phyloP scores from a whole-genome alignment of 2,888 invertebrate genomes.

The Mellilla xanthometata region DNA sequence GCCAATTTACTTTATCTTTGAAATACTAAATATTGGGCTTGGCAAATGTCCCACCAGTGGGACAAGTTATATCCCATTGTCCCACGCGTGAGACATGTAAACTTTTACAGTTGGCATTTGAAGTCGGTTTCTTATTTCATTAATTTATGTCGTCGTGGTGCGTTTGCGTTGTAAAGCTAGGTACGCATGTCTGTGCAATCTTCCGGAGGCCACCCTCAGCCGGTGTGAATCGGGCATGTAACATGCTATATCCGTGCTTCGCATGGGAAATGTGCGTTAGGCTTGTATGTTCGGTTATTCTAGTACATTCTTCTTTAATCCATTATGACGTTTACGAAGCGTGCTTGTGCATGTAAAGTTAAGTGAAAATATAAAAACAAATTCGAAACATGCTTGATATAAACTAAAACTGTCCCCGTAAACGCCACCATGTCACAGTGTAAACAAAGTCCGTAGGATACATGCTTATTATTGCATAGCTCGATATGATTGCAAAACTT shows the following conservation, averaged over 20 bases:
- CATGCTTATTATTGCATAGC: conserved; percentile 45
- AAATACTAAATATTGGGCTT: no score
- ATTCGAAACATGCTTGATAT: neutral
- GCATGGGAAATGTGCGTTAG: conserved; percentile 52
- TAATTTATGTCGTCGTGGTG: conserved; percentile 42
- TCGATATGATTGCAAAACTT: conserved; percentile 41
- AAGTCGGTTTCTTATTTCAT: neutral
- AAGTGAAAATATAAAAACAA: no score
- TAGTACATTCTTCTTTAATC: no score
- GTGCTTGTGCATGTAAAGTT: no score
- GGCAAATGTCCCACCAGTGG: no score
- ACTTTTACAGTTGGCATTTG: no score
- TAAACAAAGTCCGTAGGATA: conserved; percentile 20
- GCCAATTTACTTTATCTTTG: no score
- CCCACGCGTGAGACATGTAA: no score
- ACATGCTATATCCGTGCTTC: conserved; percentile 61
- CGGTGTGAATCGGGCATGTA: conserved; percentile 79
- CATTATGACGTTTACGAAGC: no score
- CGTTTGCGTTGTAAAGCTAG: conserved; percentile 58
- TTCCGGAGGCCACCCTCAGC: conserved; percentile 59
- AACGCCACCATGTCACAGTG: conserved; percentile 24
- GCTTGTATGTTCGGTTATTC: no score
- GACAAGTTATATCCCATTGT: no score
- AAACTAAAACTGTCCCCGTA: conserved; percentile 19
- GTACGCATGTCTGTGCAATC: conserved; percentile 58